Evolutionary conservation across 2,888 invertebrate species (phyloP), one percentile per base, ranked within the genome.

Genomic region (Cecidostiba fungosa): DNA sequence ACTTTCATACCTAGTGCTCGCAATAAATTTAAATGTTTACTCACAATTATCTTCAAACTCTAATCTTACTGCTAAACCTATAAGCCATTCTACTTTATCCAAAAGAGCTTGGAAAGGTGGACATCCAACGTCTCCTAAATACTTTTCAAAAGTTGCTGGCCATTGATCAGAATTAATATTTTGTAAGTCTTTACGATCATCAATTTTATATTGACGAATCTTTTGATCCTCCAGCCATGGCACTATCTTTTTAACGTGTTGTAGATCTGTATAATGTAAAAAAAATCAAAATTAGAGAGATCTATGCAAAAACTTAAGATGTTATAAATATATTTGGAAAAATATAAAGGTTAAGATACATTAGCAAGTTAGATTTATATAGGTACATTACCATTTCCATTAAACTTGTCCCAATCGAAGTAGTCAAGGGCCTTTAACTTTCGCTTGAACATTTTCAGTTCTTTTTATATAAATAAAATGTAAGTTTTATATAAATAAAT

Each of bases 151-250:
- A 0, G 95, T 94, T 86, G 95, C 94, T 62, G 95, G 94, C 98
- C 99, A 99, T 77, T 95, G 93, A 3, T 94, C 90, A 16, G 95
- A 95, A 54, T 94, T 94, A 1, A 96, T 95, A 88, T 96, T 95
- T 70, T 97, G 95, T n/a, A 99, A 93, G 0, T 94, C 95, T 88
- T 95, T 95, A 16, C 98, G 94, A 87, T 97, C 97, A 91, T 98
- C 97, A 84, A 97, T 96, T 91, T 96, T 96, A 89, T 98, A 98
- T 89, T 96, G 96, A 16, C 98, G 96, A 88, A 99, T 98, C 94
- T 98, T 98, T 92, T 98, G 98, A 91, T 98, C 97, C 94, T 99
- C 99, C 82, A 99, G 92, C 99, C 99, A 99, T 0, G 97, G 94
- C 32, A 98, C 95, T 36, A 98, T 94, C 91, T 96, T 97, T 77